phyloP scores from a whole-genome alignment of 2,113 vertebrate genomes.

The Copsychus sechellarum region DNA sequence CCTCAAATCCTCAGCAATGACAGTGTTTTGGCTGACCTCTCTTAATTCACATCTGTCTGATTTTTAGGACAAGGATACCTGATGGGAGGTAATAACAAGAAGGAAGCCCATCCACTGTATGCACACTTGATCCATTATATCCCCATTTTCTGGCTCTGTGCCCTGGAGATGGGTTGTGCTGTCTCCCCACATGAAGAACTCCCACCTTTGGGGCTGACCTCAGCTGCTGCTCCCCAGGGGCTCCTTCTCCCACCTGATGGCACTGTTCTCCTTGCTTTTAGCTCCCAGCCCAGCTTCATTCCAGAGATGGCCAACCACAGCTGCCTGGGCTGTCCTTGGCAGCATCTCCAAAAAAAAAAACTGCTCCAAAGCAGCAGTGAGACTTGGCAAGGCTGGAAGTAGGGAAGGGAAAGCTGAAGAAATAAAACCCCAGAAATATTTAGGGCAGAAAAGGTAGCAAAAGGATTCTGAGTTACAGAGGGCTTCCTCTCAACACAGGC shows the following conservation, averaged over 20 bases:
- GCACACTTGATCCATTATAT: rapidly evolving
- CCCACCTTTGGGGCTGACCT: rapidly evolving
- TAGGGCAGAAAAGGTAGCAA: not conserved
- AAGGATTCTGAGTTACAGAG: not conserved
- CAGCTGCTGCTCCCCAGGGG: not conserved
- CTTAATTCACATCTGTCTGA: not conserved
- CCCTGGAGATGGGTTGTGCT: rapidly evolving
- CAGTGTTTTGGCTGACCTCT: not conserved
- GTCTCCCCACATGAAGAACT: rapidly evolving
- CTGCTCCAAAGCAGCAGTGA: not conserved
- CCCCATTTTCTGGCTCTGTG: not conserved
- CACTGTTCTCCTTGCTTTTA: not conserved
- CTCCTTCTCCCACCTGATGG: constrained; percentile 43
- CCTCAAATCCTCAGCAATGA: not conserved
- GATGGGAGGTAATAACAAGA: not conserved
- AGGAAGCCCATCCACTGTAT: rapidly evolving
- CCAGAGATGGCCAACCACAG: rapidly evolving
- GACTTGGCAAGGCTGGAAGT: not conserved
- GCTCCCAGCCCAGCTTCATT: rapidly evolving
- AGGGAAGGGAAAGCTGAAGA: not conserved
- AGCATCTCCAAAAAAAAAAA: not conserved
- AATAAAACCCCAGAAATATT: not conserved
- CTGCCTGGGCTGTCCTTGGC: not conserved
- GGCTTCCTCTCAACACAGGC: not conserved
- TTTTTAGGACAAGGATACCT: not conserved